phyloP scores from a whole-genome alignment of 2,888 invertebrate genomes.

The Callyntrura sp. region DNA sequence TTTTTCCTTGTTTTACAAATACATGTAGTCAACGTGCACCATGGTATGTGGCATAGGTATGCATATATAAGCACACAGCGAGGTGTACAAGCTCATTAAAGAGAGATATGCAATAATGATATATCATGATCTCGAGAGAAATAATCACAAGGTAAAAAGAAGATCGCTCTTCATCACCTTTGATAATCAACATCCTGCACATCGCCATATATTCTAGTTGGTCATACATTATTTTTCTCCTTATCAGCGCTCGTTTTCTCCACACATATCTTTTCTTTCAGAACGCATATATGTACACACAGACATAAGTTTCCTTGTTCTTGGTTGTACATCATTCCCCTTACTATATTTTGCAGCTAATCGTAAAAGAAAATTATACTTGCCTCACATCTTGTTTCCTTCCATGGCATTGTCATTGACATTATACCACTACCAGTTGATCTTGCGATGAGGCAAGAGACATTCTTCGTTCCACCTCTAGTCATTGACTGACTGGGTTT shows the following conservation, averaged over 20 bases:
- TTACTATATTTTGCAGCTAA: no score
- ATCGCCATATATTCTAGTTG: not conserved
- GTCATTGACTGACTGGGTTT: slow-evolving; percentile 23
- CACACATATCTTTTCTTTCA: not conserved
- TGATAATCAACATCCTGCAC: slow-evolving; percentile 61
- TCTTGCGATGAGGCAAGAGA: slow-evolving; percentile 21
- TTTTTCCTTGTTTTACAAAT: not conserved
- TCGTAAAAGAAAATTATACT: not conserved
- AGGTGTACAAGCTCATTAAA: slow-evolving; percentile 24
- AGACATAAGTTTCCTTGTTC: not conserved
- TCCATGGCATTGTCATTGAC: not conserved
- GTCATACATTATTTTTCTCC: slow-evolving; percentile 13
- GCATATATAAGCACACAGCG: not conserved
- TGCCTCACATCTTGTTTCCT: slow-evolving; percentile 23
- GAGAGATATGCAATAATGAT: slow-evolving; percentile 6
- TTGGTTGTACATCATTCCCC: not conserved
- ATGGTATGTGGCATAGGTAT: not conserved
- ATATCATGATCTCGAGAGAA: slow-evolving; percentile 1
- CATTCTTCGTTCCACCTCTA: slow-evolving; percentile 31
- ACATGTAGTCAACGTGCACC: not conserved
- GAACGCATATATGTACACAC: not conserved
- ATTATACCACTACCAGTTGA: not conserved
- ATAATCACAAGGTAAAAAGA: slow-evolving; percentile 38
- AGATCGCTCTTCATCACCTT: slow-evolving; percentile 62
- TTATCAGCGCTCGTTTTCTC: slow-evolving; percentile 14